These are phyloP conservation scores for Steinernema carpocapsae DNA, from an alignment of 2,888 invertebrate genomes.

Conservation along the genomic window DNA sequence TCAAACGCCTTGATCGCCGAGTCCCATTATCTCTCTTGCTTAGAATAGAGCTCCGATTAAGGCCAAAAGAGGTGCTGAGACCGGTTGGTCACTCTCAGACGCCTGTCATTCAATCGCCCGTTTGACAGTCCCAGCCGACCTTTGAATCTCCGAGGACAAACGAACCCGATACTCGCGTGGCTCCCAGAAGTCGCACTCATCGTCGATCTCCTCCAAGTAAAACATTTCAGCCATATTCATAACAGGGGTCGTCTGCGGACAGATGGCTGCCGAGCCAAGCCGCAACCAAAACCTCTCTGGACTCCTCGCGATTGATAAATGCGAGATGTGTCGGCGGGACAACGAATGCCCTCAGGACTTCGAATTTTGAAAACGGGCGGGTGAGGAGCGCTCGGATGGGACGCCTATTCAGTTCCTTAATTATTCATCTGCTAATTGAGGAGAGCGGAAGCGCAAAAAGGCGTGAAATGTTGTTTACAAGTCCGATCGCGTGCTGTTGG, in stretches of 20 bases:
- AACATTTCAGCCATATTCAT: conserved; percentile 5
- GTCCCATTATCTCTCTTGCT: no score
- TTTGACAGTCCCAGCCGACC: conserved; percentile 10
- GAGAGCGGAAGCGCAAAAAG: not conserved
- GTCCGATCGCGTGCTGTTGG: not conserved
- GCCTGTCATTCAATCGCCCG: conserved; percentile 26
- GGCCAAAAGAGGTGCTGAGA: not conserved
- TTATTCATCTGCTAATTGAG: conserved; percentile 32
- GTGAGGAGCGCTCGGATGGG: not conserved
- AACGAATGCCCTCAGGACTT: conserved; percentile 17
- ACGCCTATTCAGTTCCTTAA: conserved; percentile 2
- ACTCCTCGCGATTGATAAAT: conserved; percentile 21
- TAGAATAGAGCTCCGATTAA: not conserved
- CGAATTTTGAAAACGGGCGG: conserved; percentile 15
- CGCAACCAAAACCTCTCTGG: not conserved
- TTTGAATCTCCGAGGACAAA: not conserved
- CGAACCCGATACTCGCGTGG: conserved; percentile 17
- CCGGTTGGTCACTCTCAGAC: not conserved
- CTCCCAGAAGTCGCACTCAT: conserved; percentile 22
- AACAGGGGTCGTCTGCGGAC: conserved; percentile 15
- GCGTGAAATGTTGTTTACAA: conserved; percentile 3
- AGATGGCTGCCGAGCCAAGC: conserved; percentile 24
- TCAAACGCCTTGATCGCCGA: not conserved
- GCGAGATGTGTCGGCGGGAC: conserved; percentile 23
- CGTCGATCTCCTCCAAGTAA: conserved; percentile 27